Conservation (phyloP, 2,888 invertebrate genomes). For the Strigamia crassipes region DNA sequence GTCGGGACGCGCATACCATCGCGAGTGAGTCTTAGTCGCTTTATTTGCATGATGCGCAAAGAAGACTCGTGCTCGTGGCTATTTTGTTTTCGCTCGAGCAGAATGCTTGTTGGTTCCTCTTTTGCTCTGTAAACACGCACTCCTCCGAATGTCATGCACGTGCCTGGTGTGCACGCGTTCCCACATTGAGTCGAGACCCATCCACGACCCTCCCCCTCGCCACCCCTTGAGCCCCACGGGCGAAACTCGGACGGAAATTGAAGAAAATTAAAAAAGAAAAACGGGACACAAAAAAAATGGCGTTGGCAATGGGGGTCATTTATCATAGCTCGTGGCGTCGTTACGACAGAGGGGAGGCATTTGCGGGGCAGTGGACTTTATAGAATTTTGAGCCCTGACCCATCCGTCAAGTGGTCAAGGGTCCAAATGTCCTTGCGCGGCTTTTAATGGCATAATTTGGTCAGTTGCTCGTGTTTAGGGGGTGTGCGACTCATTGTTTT, state of each 20-base stretch:
- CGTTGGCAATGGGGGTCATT: background rate
- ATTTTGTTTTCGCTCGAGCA: slow-evolving; percentile 30
- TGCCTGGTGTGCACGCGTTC: background rate
- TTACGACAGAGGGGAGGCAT: slow-evolving; percentile 18
- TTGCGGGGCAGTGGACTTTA: slow-evolving; percentile 15
- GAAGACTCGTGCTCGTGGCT: slow-evolving; percentile 22
- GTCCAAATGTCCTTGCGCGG: slow-evolving; percentile 6
- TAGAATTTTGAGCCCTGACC: slow-evolving; percentile 41
- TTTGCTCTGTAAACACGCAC: slow-evolving; percentile 6
- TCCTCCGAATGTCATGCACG: slow-evolving; percentile 4
- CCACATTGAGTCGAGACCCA: background rate
- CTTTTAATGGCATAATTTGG: slow-evolving; percentile 11
- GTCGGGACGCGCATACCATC: background rate
- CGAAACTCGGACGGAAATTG: background rate
- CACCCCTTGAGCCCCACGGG: background rate
- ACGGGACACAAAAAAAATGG: background rate
- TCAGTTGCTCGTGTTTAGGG: background rate
- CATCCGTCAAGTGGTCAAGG: slow-evolving; percentile 42
- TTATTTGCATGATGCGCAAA: slow-evolving; percentile 26
- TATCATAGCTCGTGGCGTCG: background rate
- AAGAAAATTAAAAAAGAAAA: background rate
- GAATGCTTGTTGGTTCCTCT: slow-evolving; percentile 27
- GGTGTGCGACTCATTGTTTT: slow-evolving; percentile 12
- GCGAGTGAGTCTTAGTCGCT: background rate
- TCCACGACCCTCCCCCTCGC: too few relatives aligned